Evolutionary conservation across 2,113 vertebrate species (phyloP).

Genomic region (Peromyscus polionotus): DNA sequence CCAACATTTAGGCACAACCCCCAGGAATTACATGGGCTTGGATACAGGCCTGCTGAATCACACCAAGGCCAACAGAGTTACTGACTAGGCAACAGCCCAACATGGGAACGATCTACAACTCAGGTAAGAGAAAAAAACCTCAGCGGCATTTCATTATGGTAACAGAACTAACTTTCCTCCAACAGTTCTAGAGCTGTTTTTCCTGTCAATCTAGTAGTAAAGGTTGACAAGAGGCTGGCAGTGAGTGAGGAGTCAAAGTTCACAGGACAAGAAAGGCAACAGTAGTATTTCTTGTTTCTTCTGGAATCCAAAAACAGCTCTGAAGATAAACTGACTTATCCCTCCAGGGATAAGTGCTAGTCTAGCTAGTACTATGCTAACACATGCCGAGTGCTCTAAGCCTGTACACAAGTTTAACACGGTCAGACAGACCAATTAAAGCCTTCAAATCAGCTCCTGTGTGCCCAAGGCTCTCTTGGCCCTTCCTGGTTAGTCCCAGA

Average conservation of each 20-base stretch:
- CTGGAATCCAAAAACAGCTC: background rate
- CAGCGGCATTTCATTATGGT: background rate
- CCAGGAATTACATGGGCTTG: background rate
- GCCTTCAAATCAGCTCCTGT: background rate
- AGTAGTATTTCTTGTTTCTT: background rate
- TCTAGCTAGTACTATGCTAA: background rate
- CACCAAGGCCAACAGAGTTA: background rate
- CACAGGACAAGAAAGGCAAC: constrained; percentile 23
- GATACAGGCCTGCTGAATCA: background rate
- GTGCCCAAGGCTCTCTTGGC: background rate
- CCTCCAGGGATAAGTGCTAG: no score
- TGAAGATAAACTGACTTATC: background rate
- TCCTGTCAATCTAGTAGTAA: background rate
- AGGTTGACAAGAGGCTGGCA: background rate
- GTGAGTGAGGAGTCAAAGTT: background rate
- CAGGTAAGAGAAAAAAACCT: background rate
- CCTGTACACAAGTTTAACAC: background rate
- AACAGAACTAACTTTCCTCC: background rate
- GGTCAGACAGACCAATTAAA: background rate
- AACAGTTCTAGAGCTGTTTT: background rate
- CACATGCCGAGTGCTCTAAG: background rate
- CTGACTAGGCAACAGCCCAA: background rate
- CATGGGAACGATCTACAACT: background rate
- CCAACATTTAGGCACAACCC: background rate
- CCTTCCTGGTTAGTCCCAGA: background rate